Evolutionary conservation across 2,113 vertebrate genomes (phyloP).

Genomic region (Mesoclemmys tuberculata): DNA sequence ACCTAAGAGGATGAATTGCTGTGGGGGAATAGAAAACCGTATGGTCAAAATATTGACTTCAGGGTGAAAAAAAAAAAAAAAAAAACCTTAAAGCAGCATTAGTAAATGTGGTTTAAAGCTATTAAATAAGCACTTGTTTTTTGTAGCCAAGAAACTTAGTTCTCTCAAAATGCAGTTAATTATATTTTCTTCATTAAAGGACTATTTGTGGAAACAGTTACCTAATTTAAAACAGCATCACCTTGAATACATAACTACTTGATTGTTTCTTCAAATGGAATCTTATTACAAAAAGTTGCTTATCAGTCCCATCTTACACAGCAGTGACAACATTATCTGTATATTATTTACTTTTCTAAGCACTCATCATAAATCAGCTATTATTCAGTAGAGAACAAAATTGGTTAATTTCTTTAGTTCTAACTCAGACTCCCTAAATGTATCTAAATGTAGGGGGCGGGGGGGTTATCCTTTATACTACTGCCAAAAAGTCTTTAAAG

Average conservation of each 20-base stretch:
- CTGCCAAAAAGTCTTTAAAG: conserved; percentile 35
- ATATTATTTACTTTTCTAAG: not conserved
- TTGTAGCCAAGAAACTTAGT: not conserved
- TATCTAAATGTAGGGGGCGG: not conserved
- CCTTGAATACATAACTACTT: not conserved
- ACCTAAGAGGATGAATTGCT: not conserved
- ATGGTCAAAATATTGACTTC: not conserved
- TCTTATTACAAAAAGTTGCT: not conserved
- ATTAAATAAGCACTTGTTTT: not conserved
- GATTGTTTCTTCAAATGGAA: not conserved
- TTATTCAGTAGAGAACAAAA: conserved; percentile 6
- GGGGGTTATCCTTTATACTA: not conserved
- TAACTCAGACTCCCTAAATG: not conserved
- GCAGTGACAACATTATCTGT: not conserved
- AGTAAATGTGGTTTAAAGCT: not conserved
- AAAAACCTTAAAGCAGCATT: not conserved
- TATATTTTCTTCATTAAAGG: conserved; percentile 1
- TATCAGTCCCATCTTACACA: not conserved
- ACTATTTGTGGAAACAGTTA: not conserved
- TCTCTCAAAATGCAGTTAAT: not conserved
- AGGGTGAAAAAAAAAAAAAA: not conserved
- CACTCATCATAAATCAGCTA: not conserved
- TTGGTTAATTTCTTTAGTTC: not conserved
- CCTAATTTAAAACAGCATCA: not conserved
- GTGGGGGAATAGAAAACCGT: not conserved